Conservation (phyloP, 2,113 vertebrate genomes). For the Gavialis gangeticus region DNA sequence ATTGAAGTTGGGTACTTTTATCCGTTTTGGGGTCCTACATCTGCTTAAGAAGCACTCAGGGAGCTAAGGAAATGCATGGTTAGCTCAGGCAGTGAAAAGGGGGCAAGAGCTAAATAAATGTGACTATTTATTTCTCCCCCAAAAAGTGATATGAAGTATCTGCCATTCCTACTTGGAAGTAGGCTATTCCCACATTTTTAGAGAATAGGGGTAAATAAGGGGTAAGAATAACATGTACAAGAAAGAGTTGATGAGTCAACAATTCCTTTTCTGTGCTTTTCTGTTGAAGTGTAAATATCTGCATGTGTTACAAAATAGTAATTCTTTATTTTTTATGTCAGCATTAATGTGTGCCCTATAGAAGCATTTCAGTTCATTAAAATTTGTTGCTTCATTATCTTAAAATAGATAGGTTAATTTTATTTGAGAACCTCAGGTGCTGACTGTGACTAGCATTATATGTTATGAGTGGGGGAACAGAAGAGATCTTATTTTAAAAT, state of each 20-base stretch:
- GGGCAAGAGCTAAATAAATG: not conserved
- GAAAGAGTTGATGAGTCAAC: not conserved
- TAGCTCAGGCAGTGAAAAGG: not conserved
- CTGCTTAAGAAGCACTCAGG: not conserved
- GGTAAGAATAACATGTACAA: not conserved
- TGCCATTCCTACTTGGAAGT: not conserved
- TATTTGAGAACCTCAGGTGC: not conserved
- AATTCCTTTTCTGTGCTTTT: not conserved
- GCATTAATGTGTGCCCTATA: not conserved
- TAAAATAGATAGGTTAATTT: not conserved
- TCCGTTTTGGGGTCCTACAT: not conserved
- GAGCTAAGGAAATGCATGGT: not conserved
- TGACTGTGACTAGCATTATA: not conserved
- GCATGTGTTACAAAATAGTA: not conserved
- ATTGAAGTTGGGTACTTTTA: conserved; percentile 4
- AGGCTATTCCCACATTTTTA: not conserved
- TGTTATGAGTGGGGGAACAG: not conserved
- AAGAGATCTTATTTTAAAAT: not conserved
- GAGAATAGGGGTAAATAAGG: not conserved
- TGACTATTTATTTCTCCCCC: not conserved
- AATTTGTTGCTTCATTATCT: not conserved
- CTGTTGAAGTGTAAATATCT: not conserved
- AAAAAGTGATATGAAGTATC: not conserved
- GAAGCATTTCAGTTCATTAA: not conserved
- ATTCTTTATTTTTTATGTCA: not conserved